These are phyloP conservation scores for Eptatretus atami DNA, from an alignment of 2,797 vertebrate genomes.

Conservation along the genomic window DNA sequence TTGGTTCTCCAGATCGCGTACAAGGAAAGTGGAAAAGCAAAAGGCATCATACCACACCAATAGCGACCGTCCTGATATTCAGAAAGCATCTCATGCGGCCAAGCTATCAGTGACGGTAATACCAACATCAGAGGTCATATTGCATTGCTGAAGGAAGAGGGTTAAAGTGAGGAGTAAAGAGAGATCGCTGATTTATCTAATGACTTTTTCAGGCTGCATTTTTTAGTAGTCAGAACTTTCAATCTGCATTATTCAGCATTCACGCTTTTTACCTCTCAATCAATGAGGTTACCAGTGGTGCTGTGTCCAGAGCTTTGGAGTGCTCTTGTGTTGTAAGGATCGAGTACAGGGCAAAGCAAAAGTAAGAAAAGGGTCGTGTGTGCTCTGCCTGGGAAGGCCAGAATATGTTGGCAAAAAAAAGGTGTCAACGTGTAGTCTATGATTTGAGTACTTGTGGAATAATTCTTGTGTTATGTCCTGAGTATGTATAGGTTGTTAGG, in stretches of 20 bases:
- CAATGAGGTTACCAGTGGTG: not conserved
- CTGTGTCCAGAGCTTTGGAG: not conserved
- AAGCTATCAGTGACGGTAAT: conserved; percentile 50
- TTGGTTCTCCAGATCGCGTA: conserved; percentile 29
- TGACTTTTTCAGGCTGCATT: not conserved
- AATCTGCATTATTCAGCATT: not conserved
- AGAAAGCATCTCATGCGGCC: conserved; percentile 59
- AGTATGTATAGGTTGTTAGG: too few species aligned
- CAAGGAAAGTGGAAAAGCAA: conserved; percentile 65
- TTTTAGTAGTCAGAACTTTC: not conserved
- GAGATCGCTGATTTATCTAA: too few species aligned
- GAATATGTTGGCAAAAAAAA: conserved; percentile 65
- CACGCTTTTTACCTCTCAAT: not conserved
- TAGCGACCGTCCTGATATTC: conserved; percentile 76
- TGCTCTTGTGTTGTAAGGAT: conserved; percentile 20
- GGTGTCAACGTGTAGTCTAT: conserved; percentile 91
- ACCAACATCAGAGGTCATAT: not conserved
- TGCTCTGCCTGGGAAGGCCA: conserved; percentile 41
- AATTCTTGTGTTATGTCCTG: not conserved
- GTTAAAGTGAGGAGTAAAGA: not conserved
- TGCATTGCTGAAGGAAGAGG: too few species aligned
- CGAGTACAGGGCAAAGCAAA: conserved; percentile 71
- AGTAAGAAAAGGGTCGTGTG: conserved; percentile 54
- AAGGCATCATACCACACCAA: conserved; percentile 45
- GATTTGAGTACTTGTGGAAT: conserved; percentile 15